These are phyloP conservation scores for Cephus runcator DNA, from an alignment of 2,888 invertebrate genomes.

Conservation along the genomic window DNA sequence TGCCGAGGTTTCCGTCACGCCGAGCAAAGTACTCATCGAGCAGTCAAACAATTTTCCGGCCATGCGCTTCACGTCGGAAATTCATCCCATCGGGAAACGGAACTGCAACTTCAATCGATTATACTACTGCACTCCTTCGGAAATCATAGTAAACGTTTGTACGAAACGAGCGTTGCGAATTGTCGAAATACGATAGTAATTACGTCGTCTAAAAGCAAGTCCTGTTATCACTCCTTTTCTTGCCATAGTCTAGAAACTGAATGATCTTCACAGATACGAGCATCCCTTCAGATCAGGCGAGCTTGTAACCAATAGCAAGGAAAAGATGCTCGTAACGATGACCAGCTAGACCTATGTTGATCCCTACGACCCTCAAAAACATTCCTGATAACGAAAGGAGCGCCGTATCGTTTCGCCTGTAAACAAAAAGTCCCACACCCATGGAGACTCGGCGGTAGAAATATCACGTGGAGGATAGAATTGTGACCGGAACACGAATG, in stretches of 20 bases:
- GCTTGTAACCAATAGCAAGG: neutral
- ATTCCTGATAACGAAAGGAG: neutral
- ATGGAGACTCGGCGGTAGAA: neutral
- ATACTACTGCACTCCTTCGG: neutral
- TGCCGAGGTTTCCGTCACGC: slow-evolving; percentile 31
- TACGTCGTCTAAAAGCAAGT: neutral
- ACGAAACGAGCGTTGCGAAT: neutral
- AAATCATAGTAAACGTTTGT: neutral
- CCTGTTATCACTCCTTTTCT: neutral
- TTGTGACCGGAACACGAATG: slow-evolving; percentile 15
- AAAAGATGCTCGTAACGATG: neutral
- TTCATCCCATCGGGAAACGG: slow-evolving; percentile 2
- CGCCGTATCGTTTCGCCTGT: neutral
- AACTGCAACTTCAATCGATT: neutral
- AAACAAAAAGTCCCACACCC: neutral
- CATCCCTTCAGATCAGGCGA: neutral
- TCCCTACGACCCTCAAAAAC: neutral
- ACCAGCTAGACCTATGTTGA: neutral
- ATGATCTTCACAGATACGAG: neutral
- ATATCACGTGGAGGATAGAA: neutral
- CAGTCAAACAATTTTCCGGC: slow-evolving; percentile 42
- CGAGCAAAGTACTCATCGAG: slow-evolving; percentile 27
- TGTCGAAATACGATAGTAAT: no score
- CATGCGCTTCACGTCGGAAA: slow-evolving; percentile 17
- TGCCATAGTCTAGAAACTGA: neutral